Percentiles rank a stretch among this genome's conserved stretches.
phyloP scores from a whole-genome alignment of 1,140 invertebrate genomes.

The Mamestra configurata region DNA sequence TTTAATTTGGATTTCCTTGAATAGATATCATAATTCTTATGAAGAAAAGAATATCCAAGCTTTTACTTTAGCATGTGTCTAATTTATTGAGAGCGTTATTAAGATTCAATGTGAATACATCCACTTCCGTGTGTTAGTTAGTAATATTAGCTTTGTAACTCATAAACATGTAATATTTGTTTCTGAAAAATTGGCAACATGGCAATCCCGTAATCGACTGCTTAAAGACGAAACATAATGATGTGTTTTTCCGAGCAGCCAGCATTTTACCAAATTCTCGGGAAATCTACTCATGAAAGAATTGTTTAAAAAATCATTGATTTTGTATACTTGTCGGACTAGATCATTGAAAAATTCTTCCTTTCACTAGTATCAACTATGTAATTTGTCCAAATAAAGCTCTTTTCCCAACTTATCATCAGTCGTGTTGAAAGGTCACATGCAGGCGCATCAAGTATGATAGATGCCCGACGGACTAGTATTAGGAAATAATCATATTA shows the following conservation, averaged over 20 bases:
- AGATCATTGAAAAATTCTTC: background rate
- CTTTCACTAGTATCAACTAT: background rate
- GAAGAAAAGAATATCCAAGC: background rate
- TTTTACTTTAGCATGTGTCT: too few relatives aligned
- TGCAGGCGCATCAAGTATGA: constrained; percentile 16
- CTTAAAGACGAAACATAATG: background rate
- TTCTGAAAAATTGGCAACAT: background rate
- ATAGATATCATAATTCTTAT: background rate
- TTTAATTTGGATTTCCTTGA: background rate
- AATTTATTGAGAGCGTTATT: too few relatives aligned
- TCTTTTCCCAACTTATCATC: constrained; percentile 22
- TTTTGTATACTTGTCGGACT: background rate
- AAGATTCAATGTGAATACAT: background rate
- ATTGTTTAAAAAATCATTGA: background rate
- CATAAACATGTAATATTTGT: background rate
- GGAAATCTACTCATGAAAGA: background rate
- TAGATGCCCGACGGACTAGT: constrained; percentile 28
- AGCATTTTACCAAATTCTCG: background rate
- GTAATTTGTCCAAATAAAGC: background rate
- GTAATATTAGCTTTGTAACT: background rate
- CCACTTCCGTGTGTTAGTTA: background rate
- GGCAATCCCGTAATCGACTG: background rate
- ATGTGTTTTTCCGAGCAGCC: background rate
- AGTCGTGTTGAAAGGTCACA: constrained; percentile 20
- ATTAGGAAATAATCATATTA: constrained; percentile 43